Evolutionary conservation across 2,113 vertebrate genomes (phyloP).

Genomic region (Carollia perspicillata): DNA sequence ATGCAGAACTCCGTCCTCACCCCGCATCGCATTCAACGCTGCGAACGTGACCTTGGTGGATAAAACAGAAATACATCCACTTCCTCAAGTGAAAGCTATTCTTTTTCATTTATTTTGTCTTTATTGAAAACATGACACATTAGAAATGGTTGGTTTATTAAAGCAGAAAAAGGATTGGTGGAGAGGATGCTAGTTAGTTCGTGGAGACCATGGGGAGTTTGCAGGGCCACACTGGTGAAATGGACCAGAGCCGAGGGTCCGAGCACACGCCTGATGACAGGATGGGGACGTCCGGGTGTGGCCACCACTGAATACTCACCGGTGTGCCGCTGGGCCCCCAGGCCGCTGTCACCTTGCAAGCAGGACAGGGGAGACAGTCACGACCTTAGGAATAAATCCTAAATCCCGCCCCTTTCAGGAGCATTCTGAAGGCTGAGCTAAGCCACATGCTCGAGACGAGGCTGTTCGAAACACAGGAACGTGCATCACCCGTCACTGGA

Average conservation of each 20-base stretch:
- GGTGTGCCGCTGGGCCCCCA: rapidly evolving
- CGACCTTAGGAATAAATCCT: neutral
- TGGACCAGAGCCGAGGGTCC: rapidly evolving
- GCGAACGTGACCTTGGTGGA: rapidly evolving
- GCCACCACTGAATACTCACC: rapidly evolving
- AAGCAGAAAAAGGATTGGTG: neutral
- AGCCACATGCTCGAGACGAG: neutral
- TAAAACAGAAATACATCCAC: neutral
- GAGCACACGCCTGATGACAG: rapidly evolving
- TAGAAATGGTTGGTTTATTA: neutral
- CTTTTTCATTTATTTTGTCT: neutral
- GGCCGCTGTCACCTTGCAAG: neutral
- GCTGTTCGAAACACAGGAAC: neutral
- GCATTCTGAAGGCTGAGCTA: neutral
- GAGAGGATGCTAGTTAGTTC: neutral
- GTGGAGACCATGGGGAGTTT: rapidly evolving
- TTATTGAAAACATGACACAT: neutral
- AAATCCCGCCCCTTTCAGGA: too few species aligned
- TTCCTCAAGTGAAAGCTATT: neutral
- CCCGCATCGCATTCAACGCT: too few species aligned
- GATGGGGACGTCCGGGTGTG: neutral
- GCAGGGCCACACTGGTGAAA: neutral
- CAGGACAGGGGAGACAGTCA: too few species aligned
- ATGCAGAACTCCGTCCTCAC: too few species aligned
- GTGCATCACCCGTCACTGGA: neutral